Base-by-base conservation (phyloP, 1,140 invertebrate genomes). In the Trichomalopsis sarcophagae region DNA sequence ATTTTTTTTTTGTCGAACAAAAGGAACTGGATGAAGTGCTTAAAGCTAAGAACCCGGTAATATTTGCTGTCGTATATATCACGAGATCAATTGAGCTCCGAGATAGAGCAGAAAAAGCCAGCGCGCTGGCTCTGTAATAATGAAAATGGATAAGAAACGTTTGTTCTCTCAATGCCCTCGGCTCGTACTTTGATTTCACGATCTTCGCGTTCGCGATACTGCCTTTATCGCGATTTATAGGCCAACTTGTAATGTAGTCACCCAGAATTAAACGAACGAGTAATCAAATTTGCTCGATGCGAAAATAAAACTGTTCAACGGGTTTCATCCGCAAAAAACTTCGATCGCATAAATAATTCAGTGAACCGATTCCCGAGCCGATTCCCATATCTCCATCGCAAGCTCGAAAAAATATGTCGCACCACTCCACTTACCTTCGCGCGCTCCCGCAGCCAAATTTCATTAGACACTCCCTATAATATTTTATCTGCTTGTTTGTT, bases 401-500 rank as follows among this genome's bases (percentile, higher is more conserved):
- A 81, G 71, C 71, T 81, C 44, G 9, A 73, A 81, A 71, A 73
- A 82, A 82, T 82, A 82, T 82, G 71, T 82, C 81, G 66, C 81
- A 76, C 47, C 50, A 62, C 55, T 62, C 82, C 27, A 73, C 40
- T 82, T 40, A 30, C 10, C 73, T 36, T 17, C 13, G 55, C 55
- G 82, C 74, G 36, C 44, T 44, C 55, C 21, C 55, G 21, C 36
- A 66, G 21, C 55, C 55, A 62, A 79, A 84, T 84, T 84, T 84
- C 69, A 84, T 84, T 81, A 84, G 69, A 75, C 47, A 21, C 27
- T 14, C 17, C 30, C 17, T 33, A 66, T 27, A 62, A 79, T 79
- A 84, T 73, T 83, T 84, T 84, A 84, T 84, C 76, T 79, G 44
- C 76, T 84, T 84, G 83, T 84, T 84, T 81, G 83, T 75, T 44